These are phyloP conservation scores for Stegodyphus dumicola DNA, from an alignment of 1,140 invertebrate species.

Conservation along the genomic window DNA sequence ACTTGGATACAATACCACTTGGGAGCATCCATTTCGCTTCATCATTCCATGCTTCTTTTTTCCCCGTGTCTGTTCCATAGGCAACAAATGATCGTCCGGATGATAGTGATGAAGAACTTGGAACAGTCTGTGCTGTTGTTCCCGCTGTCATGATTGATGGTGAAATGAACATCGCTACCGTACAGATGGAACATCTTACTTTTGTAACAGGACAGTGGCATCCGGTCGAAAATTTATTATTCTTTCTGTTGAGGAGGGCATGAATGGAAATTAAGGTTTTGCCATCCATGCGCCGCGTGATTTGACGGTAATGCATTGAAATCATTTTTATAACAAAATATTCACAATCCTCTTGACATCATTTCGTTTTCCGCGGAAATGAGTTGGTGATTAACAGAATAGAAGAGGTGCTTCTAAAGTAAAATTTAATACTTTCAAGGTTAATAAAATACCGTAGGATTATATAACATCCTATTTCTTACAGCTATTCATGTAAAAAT, in stretches of 20 bases:
- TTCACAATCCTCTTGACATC: too few species aligned
- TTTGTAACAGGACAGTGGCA: conserved; percentile 33
- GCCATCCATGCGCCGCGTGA: too few species aligned
- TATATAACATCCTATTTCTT: too few species aligned
- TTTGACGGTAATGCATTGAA: too few species aligned
- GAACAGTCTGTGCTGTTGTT: conserved; percentile 44
- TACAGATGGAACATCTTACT: conserved; percentile 49
- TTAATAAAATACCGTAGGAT: too few species aligned
- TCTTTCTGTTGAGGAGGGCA: background rate
- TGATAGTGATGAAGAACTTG: conserved; percentile 58
- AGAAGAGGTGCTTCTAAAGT: too few species aligned
- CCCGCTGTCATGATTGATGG: conserved; percentile 47
- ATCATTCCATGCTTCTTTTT: background rate
- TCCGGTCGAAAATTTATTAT: conserved; percentile 44
- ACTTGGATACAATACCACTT: conserved; percentile 44
- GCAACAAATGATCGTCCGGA: conserved; percentile 51
- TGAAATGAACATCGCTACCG: conserved; percentile 49
- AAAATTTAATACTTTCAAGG: too few species aligned
- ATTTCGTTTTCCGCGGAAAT: too few species aligned
- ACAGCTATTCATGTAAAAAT: too few species aligned
- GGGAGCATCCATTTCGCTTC: conserved; percentile 18
- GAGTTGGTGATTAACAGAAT: too few species aligned
- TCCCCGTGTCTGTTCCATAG: conserved; percentile 32
- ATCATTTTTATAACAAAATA: too few species aligned
- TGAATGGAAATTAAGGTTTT: too few species aligned